Conservation (phyloP, 2,888 invertebrate genomes). For the Tinea pellionella region DNA sequence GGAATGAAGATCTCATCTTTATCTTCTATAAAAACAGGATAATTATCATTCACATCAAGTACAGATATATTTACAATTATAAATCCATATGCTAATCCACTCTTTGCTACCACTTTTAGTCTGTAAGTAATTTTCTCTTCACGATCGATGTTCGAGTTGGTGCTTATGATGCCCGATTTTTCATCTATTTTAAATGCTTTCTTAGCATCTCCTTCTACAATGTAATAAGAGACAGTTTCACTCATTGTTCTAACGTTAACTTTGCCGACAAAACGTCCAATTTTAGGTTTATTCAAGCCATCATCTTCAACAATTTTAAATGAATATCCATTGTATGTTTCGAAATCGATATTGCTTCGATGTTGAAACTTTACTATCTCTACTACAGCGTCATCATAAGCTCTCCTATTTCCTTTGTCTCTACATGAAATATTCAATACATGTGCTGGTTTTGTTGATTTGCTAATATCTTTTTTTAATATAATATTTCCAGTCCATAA, state of each 20-base stretch:
- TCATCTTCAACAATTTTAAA: conserved; percentile 88
- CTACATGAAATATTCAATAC: conserved; percentile 81
- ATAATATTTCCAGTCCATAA: conserved; percentile 81
- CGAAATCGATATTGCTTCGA: conserved; percentile 80
- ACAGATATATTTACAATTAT: conserved; percentile 85
- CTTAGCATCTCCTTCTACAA: conserved; percentile 83
- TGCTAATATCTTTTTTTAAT: conserved; percentile 74
- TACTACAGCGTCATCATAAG: conserved; percentile 80
- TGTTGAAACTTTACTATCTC: conserved; percentile 83
- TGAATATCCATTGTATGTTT: conserved; percentile 79
- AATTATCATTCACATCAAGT: conserved; percentile 91
- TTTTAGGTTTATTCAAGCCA: conserved; percentile 69
- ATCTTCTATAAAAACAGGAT: conserved; percentile 83
- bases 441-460: conserved; percentile 75
- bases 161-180: conserved; percentile 80
- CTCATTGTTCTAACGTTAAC: conserved; percentile 74
- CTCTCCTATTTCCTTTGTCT: conserved; percentile 82
- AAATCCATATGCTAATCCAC: conserved; percentile 80
- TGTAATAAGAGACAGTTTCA: conserved; percentile 78
- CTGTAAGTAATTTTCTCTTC: conserved; percentile 83
- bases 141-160: conserved; percentile 84
- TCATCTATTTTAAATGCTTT: conserved; percentile 85
- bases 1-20: conserved; percentile 82
- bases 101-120: conserved; percentile 83
- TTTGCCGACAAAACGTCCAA: conserved; percentile 81